A percentile compares a stretch with the other conserved stretches of the same genome.
These are phyloP conservation scores for Eutolmus rufibarbis DNA, from an alignment of 2,888 invertebrate genomes.

Conservation along the genomic window DNA sequence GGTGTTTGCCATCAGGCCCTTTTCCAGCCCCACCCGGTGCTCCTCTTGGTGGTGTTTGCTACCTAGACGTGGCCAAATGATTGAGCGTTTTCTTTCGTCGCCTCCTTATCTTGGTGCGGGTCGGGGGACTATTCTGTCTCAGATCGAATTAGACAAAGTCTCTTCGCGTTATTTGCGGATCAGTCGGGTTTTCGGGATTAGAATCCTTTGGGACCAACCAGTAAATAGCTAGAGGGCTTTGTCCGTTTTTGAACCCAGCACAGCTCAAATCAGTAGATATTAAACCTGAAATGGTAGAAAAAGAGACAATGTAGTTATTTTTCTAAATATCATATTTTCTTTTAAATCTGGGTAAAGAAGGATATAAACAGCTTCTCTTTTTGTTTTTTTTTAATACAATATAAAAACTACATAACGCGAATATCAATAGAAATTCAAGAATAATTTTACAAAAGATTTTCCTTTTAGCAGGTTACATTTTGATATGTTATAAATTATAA, in stretches of 20 bases:
- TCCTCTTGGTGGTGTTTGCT: not conserved
- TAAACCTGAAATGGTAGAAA: not conserved
- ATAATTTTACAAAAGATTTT: no score
- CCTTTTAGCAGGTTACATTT: no score
- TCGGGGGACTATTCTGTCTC: not conserved
- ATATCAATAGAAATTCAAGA: no score
- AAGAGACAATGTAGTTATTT: not conserved
- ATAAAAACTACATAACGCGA: no score
- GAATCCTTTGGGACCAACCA: not conserved
- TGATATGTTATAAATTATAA: no score
- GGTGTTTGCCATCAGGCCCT: not conserved
- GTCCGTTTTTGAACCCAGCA: not conserved
- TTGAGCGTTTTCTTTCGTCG: not conserved
- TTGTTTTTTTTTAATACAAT: no score
- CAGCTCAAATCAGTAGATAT: not conserved
- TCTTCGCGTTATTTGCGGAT: not conserved
- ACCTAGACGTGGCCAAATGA: not conserved
- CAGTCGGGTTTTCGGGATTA: not conserved
- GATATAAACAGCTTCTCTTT: no score
- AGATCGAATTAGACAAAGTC: not conserved
- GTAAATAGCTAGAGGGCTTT: not conserved
- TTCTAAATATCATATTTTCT: not conserved
- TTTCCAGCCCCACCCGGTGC: not conserved
- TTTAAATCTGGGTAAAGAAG: no score
- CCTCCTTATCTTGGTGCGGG: not conserved